phyloP scores from a whole-genome alignment of 2,888 invertebrate genomes.

The Sphecodes monilicornis region DNA sequence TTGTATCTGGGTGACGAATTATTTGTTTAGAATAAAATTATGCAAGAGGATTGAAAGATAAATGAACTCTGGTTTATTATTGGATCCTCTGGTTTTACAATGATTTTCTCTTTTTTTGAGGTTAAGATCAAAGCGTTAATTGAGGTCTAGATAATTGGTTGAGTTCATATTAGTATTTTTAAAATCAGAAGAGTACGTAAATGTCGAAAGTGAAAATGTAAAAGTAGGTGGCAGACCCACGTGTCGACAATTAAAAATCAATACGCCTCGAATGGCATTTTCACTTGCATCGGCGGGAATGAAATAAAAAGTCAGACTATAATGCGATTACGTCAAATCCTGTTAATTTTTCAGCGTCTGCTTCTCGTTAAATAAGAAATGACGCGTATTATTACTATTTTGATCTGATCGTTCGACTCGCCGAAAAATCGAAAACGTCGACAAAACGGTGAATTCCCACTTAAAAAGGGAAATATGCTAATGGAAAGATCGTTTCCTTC shows the following conservation, averaged over 20 bases:
- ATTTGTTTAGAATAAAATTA: too few relatives aligned
- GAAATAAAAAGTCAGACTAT: not conserved
- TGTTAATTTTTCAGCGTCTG: not conserved
- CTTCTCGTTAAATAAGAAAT: not conserved
- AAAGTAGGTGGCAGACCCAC: not conserved
- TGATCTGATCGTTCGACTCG: not conserved
- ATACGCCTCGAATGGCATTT: not conserved
- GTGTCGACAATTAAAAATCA: not conserved
- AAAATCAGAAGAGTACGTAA: not conserved
- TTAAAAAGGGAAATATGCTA: constrained; percentile 1
- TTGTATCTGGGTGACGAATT: too few relatives aligned
- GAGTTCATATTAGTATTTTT: not conserved
- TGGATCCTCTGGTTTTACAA: too few relatives aligned
- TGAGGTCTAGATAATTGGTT: too few relatives aligned
- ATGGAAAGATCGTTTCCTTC: not conserved
- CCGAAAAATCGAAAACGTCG: not conserved
- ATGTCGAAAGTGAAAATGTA: not conserved
- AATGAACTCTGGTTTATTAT: too few relatives aligned
- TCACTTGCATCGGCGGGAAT: not conserved
- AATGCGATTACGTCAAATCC: not conserved
- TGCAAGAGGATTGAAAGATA: too few relatives aligned
- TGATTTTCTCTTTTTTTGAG: too few relatives aligned
- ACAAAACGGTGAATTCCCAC: not conserved
- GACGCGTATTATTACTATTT: not conserved
- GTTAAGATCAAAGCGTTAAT: too few relatives aligned